A percentile compares a stretch with the other conserved stretches of the same genome.
phyloP scores from a whole-genome alignment of 2,797 vertebrate species.

The Malacoctenus gilli region DNA sequence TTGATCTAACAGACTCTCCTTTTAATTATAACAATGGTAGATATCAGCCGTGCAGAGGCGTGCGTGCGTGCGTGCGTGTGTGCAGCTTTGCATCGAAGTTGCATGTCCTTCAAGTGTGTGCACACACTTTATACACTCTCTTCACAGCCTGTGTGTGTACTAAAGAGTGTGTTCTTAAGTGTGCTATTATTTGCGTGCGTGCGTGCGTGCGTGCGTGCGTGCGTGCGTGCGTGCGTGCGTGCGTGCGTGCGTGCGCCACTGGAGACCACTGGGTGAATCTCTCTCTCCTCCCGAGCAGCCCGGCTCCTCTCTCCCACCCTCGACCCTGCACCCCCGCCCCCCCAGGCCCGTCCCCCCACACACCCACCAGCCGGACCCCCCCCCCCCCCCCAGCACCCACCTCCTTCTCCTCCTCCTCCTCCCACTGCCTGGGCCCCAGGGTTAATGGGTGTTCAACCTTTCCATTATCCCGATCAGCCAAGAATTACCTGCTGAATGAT shows the following conservation, averaged over 20 bases:
- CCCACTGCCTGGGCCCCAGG: conserved; percentile 92
- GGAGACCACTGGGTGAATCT: conserved; percentile 91
- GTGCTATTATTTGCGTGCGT: conserved; percentile 63
- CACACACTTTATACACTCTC: conserved; percentile 30
- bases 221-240: conserved; percentile 31
- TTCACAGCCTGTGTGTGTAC: conserved; percentile 24
- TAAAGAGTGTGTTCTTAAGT: conserved; percentile 59
- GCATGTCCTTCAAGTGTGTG: conserved; percentile 67
- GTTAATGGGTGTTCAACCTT: conserved; percentile 99
- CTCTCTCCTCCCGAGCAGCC: conserved; percentile 88
- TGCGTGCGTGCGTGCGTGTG: conserved; percentile 20
- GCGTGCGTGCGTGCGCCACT: conserved; percentile 72
- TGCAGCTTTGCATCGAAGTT: conserved; percentile 12
- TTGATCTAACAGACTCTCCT: conserved; percentile 89
- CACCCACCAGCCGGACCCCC: conserved; percentile 28
- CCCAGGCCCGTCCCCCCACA: conserved; percentile 27
- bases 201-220: neutral
- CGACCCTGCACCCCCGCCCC: conserved; percentile 52
- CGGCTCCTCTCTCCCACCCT: conserved; percentile 57
- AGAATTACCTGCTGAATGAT: conserved; percentile 99
- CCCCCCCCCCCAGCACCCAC: conserved; percentile 42
- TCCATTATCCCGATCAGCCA: conserved; percentile 99
- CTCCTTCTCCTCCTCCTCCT: conserved; percentile 71
- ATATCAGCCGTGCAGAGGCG: conserved; percentile 79
- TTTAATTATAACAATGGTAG: conserved; percentile 95